phyloP scores from a whole-genome alignment of 1,140 invertebrate genomes.

The Drosophila tsacasi region DNA sequence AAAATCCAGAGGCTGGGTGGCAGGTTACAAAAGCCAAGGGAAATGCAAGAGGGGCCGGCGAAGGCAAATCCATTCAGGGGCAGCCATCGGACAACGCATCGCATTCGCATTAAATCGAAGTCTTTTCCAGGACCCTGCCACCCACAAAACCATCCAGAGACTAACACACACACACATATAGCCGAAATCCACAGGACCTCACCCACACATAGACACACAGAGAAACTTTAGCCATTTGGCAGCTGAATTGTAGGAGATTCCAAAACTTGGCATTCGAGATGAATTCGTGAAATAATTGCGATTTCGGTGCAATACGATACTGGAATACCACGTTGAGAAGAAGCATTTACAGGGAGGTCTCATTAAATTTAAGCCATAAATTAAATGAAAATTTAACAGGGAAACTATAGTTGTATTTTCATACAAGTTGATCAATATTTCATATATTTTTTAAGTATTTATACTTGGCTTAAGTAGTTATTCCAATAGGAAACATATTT shows the following conservation, averaged over 20 bases:
- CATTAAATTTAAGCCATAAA: background rate
- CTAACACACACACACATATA: slow-evolving; percentile 19
- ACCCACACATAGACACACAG: slow-evolving; percentile 23
- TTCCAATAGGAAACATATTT: background rate
- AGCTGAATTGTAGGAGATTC: slow-evolving; percentile 61
- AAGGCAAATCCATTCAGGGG: slow-evolving; percentile 59
- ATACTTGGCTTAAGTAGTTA: background rate
- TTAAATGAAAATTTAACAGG: background rate
- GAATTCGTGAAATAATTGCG: slow-evolving; percentile 39
- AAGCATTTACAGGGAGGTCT: background rate
- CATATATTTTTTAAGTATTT: background rate
- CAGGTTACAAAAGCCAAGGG: slow-evolving; percentile 30
- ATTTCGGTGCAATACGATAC: slow-evolving; percentile 1
- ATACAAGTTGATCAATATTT: background rate
- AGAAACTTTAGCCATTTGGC: slow-evolving; percentile 70
- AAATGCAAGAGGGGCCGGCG: slow-evolving; percentile 15
- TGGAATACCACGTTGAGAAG: background rate
- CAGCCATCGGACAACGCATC: slow-evolving; percentile 69
- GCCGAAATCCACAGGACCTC: slow-evolving; percentile 8
- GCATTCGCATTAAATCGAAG: slow-evolving; percentile 83
- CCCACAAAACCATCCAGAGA: slow-evolving; percentile 14
- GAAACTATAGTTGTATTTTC: background rate
- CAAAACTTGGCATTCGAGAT: slow-evolving; percentile 46
- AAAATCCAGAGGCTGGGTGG: slow-evolving; percentile 18
- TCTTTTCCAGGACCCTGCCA: slow-evolving; percentile 49